Conservation (phyloP, 2,888 invertebrate genomes). For the Masnerella sp. region DNA sequence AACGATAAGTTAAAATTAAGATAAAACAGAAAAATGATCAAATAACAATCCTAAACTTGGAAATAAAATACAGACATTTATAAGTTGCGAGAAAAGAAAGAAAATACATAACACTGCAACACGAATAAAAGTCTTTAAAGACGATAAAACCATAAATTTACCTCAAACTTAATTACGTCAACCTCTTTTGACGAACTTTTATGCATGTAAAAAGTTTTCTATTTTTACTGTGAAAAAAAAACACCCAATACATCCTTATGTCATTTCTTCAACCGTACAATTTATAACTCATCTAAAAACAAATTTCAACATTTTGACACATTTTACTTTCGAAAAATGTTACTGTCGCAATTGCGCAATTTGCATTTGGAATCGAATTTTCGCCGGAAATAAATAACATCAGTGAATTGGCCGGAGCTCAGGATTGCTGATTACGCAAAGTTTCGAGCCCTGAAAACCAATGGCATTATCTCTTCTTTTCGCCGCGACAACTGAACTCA, state of each 20-base stretch:
- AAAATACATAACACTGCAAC: conserved; percentile 8
- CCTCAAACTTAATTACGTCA: conserved; percentile 37
- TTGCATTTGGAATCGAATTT: conserved; percentile 45
- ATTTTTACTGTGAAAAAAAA: too few relatives aligned
- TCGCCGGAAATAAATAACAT: conserved; percentile 31
- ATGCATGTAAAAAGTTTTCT: conserved; percentile 19
- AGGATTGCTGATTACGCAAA: conserved; percentile 52
- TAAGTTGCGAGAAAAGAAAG: conserved; percentile 1
- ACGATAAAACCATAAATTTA: conserved; percentile 41
- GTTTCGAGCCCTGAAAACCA: conserved; percentile 50
- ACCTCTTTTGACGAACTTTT: conserved; percentile 20
- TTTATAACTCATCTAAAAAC: too few relatives aligned
- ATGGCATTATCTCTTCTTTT: conserved; percentile 56
- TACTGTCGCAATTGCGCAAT: conserved; percentile 29
- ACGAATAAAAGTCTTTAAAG: conserved; percentile 18
- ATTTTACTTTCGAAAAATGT: too few relatives aligned
- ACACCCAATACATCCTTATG: too few relatives aligned
- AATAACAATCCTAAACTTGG: too few relatives aligned
- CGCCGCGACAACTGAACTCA: conserved; percentile 53
- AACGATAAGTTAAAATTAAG: too few relatives aligned
- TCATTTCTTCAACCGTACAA: too few relatives aligned
- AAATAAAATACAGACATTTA: conserved; percentile 10
- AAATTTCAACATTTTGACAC: too few relatives aligned
- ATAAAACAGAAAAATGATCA: too few relatives aligned
- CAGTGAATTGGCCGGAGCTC: conserved; percentile 27